Evolutionary conservation across 2,113 vertebrate genomes (phyloP).

Genomic region (Ahaetulla prasina): DNA sequence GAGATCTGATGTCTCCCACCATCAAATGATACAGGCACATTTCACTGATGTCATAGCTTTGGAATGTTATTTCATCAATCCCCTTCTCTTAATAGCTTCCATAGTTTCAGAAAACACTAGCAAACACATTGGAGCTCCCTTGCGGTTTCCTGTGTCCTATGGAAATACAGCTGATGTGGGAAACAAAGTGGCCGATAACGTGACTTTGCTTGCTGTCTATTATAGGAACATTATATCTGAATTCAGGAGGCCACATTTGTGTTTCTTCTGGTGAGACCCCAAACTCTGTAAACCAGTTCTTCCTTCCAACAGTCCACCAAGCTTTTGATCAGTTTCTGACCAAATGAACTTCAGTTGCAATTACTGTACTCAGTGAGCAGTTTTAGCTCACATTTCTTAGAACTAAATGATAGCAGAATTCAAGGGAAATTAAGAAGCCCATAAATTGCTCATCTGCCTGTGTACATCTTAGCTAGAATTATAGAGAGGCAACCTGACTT

Average conservation of each 20-base stretch:
- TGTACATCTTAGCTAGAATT: not conserved
- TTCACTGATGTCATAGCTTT: conserved; percentile 57
- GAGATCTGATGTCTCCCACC: conserved; percentile 61
- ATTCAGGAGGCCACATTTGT: not conserved
- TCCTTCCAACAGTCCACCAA: not conserved
- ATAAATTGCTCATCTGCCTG: not conserved
- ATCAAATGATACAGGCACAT: conserved; percentile 55
- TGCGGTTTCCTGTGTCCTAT: not conserved
- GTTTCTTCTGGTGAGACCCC: not conserved
- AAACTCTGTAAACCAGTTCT: not conserved
- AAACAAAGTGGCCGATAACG: not conserved
- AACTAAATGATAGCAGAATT: no score
- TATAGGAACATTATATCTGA: not conserved
- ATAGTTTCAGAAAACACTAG: not conserved
- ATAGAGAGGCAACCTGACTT: not conserved
- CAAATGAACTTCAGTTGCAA: not conserved
- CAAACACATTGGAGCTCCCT: not conserved
- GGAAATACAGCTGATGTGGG: conserved; percentile 5
- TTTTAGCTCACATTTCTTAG: not conserved
- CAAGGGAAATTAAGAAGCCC: not conserved
- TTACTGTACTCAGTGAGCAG: not conserved
- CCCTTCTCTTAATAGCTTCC: not conserved
- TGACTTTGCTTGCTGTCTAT: not conserved
- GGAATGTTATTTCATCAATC: conserved; percentile 45
- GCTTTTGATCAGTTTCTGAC: not conserved